phyloP scores from a whole-genome alignment of 2,797 vertebrate genomes.

The Lateolabrax maculatus region DNA sequence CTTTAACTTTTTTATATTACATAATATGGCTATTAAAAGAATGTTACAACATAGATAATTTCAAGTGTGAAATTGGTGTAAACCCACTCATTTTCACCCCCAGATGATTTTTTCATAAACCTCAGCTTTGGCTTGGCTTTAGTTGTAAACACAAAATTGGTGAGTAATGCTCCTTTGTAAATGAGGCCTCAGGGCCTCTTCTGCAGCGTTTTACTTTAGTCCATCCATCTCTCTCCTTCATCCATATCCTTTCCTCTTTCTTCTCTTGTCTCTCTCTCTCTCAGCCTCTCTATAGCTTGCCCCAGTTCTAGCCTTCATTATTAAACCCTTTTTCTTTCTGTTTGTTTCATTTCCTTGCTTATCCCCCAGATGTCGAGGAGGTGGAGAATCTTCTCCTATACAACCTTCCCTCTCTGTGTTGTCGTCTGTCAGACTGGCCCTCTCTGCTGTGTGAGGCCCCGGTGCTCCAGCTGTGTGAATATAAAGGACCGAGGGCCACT shows the following conservation, averaged over 20 bases:
- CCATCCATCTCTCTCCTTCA: constrained; percentile 13
- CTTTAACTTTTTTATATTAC: constrained; percentile 1
- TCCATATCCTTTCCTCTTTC: constrained; percentile 3
- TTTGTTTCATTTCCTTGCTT: constrained; percentile 22
- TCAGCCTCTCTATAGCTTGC: not conserved
- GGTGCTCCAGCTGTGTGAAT: constrained; percentile 80
- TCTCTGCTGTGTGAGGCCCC: constrained; percentile 84
- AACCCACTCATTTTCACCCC: not conserved
- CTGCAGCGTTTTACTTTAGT: constrained; percentile 26
- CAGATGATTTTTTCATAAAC: constrained; percentile 24
- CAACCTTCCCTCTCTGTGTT: constrained; percentile 87
- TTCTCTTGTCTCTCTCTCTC: not conserved
- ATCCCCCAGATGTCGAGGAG: constrained; percentile 82
- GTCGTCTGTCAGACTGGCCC: constrained; percentile 86
- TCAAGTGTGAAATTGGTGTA: constrained; percentile 11
- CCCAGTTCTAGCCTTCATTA: not conserved
- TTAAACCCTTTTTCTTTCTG: constrained; percentile 11
- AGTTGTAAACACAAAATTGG: constrained; percentile 16
- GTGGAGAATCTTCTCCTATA: constrained; percentile 86
- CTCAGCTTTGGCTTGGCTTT: constrained; percentile 7
- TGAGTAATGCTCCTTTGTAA: constrained; percentile 20
- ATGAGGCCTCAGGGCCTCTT: constrained; percentile 22
- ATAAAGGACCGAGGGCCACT: constrained; percentile 80
- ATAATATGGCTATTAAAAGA: constrained; percentile 1
- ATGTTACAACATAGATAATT: not conserved